Base-by-base conservation (phyloP, 30 jellyfish, hydroid and myxozoan genomes). In the Mastigias papua region DNA sequence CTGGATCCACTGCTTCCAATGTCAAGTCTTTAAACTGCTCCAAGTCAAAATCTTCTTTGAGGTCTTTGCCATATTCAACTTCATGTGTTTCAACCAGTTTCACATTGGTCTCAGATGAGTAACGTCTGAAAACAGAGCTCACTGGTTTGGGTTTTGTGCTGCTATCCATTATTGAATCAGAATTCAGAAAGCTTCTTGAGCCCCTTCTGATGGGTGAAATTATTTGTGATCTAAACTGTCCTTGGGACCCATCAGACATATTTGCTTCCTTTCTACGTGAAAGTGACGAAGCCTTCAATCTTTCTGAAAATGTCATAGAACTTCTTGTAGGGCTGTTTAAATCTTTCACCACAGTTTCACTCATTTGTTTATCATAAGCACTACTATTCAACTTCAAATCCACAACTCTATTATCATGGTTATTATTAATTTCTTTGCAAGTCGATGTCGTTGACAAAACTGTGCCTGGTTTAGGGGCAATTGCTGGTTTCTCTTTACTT, bases 181-280 rank as follows among this genome's bases (percentile, higher is more conserved):
- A 15, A 49, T 34, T 85, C 88, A 85, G 65, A 30, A 72, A 85
- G 0, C 49, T 71, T 73, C 94, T 85, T n/a, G 94, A 85, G 35
- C 94, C 94, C 8, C 94, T 72, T 23, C 94, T 74, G 6, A 73
- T 77, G 3, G 94, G 94, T 46, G 94, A 73, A 7, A 85, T 72
- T 21, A 83, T 83, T 27, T 85, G 94, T 35, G 94, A 85, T n/a
- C 82, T 77, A 22, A 64, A 70, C 46, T 73, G 72, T 33, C 76
- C 71, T 35, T 71, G 48, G 2, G 29, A 51, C 20, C 84, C 84
- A 60, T 73, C 87, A 49, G 88, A 63, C 1, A 22, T 69, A 73
- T 60, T 73, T 28, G 69, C 82, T 32, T 85, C 94, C 22, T 77
- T 57, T 30, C 84, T 72, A 16, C 89, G 73, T 30, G 94, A 73